Evolutionary conservation across 64 coral and sea anemone genomes (phyloP).

Genomic region (Pocillopora damicornis): DNA sequence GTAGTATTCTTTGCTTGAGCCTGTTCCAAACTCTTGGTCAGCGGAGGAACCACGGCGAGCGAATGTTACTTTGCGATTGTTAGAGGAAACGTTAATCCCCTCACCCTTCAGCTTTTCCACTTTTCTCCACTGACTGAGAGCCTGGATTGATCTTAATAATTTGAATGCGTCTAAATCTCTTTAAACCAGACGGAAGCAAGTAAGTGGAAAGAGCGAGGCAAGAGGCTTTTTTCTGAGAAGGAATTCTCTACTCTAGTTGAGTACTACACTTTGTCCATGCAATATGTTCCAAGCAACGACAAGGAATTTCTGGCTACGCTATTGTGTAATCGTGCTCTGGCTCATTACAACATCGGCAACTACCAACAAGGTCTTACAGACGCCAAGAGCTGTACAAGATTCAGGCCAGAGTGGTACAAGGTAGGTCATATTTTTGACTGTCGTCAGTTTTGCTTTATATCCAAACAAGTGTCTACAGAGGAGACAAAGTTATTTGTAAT

Average conservation of each 20-base stretch:
- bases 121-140: too few relatives aligned
- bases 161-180: not conserved
- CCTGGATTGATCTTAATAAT: not conserved
- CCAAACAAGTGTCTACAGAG: not conserved
- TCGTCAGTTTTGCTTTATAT: not conserved
- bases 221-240: constrained; percentile 57
- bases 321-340: constrained; percentile 60
- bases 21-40: not conserved
- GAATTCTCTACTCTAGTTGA: constrained; percentile 34
- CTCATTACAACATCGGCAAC: constrained; percentile 50
- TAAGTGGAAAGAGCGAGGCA: constrained; percentile 69
- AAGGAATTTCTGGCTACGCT: constrained; percentile 63
- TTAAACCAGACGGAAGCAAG: constrained; percentile 42
- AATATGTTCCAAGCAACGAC: constrained; percentile 60
- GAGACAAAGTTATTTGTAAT: not conserved
- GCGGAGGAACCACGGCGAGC: too few relatives aligned
- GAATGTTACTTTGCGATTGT: too few relatives aligned
- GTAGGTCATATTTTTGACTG: not conserved
- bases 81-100: too few relatives aligned
- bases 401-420: constrained; percentile 59
- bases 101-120: too few relatives aligned
- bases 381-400: constrained; percentile 52
- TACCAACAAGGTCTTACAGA: constrained; percentile 57
- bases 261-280: constrained; percentile 64
- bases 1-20: too few relatives aligned